phyloP scores from a whole-genome alignment of 2,797 vertebrate species.

The Tiaroga cobitis region DNA sequence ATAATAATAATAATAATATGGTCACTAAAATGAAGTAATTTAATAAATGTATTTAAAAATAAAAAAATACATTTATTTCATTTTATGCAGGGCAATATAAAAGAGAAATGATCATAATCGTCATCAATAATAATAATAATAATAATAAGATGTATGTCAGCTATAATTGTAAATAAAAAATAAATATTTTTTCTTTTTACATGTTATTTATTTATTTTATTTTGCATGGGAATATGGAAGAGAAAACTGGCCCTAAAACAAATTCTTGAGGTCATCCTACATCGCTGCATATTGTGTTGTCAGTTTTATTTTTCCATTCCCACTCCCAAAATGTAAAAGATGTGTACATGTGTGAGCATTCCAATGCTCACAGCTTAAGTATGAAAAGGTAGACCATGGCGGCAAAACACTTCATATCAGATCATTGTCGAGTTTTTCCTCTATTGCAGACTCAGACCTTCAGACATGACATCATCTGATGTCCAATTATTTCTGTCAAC shows the following conservation, averaged over 20 bases:
- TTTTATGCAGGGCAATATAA: neutral
- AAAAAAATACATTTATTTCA: neutral
- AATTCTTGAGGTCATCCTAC: neutral
- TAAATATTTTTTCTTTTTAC: neutral
- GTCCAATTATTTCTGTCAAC: conserved; percentile 22
- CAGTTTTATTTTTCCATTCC: conserved; percentile 23
- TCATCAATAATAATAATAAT: neutral
- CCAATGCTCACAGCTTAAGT: neutral
- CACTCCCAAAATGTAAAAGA: conserved; percentile 8
- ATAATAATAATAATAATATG: neutral
- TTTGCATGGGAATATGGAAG: neutral
- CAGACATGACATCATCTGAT: conserved; percentile 18
- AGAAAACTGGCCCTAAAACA: neutral
- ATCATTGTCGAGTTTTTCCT: conserved; percentile 5
- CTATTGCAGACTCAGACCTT: conserved; percentile 17
- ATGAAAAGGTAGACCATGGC: conserved; percentile 1
- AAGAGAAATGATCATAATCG: neutral
- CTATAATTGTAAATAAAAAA: neutral
- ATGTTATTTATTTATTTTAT: neutral
- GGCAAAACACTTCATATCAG: conserved; percentile 15
- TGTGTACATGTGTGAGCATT: conserved; percentile 5
- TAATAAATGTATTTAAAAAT: neutral
- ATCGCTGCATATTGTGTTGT: neutral
- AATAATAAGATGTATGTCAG: neutral
- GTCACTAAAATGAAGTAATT: neutral